phyloP scores from a whole-genome alignment of 2,888 invertebrate species.

The Drosophila fungiperda region DNA sequence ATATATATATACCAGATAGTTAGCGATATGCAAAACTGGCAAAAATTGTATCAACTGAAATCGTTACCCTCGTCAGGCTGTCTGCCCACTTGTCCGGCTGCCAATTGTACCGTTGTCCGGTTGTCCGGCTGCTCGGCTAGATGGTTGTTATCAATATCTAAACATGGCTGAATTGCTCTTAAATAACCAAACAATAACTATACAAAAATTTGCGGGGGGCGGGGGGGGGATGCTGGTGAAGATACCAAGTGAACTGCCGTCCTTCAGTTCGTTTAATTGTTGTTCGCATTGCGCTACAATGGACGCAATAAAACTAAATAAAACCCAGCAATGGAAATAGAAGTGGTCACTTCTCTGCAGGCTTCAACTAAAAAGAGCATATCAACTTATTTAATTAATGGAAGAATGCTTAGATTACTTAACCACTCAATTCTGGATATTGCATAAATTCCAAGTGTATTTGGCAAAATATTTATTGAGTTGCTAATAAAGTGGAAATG shows the following conservation, averaged over 20 bases:
- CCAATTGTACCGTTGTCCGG: conserved; percentile 16
- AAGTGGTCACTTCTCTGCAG: conserved; percentile 42
- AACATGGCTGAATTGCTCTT: conserved; percentile 80
- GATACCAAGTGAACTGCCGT: conserved; percentile 41
- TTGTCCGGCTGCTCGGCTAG: conserved; percentile 51
- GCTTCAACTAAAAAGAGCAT: conserved; percentile 23
- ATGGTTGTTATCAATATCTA: conserved; percentile 79
- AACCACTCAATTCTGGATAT: too few relatives aligned
- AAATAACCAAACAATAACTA: conserved; percentile 80
- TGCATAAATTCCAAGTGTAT: background rate
- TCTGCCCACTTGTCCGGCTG: conserved; percentile 11
- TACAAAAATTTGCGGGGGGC: conserved; percentile 19
- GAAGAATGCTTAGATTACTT: conserved; percentile 3
- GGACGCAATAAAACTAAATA: conserved; percentile 43
- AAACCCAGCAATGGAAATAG: conserved; percentile 33
- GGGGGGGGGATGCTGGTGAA: conserved; percentile 7
- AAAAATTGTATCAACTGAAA: conserved; percentile 70
- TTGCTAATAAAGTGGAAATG: too few relatives aligned
- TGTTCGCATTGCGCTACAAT: conserved; percentile 44
- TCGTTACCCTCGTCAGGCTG: conserved; percentile 55
- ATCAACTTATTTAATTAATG: conserved; percentile 35
- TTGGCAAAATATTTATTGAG: background rate
- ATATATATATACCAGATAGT: conserved; percentile 36
- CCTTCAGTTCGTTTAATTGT: conserved; percentile 36
- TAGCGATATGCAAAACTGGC: conserved; percentile 54